These are phyloP conservation scores for Yoshiicerus persimilis DNA, from an alignment of 1,140 invertebrate species.

Conservation along the genomic window DNA sequence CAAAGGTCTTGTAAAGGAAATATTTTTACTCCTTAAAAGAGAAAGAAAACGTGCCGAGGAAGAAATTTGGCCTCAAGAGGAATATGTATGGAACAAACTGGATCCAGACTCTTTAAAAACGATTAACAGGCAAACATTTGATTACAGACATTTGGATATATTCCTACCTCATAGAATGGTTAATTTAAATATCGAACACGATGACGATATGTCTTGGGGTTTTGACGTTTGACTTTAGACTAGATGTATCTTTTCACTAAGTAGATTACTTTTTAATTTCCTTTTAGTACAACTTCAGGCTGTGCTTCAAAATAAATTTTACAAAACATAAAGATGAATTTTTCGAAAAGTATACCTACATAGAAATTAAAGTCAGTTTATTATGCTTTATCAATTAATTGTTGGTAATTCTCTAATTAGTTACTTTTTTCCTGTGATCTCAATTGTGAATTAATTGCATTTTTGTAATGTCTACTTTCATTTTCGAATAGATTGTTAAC, in stretches of 20 bases:
- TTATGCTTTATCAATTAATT: no score
- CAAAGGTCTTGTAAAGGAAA: not conserved
- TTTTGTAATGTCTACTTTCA: no score
- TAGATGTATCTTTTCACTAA: not conserved
- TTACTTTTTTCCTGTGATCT: no score
- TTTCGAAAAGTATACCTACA: no score
- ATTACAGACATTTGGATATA: constrained; percentile 21
- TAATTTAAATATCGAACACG: not conserved
- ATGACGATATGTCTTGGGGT: not conserved
- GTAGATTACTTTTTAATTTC: not conserved
- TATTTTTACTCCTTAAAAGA: constrained; percentile 35
- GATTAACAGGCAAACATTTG: not conserved
- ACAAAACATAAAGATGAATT: no score
- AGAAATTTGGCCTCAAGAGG: constrained; percentile 43
- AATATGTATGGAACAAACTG: constrained; percentile 39
- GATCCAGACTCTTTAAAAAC: not conserved
- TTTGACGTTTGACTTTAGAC: not conserved
- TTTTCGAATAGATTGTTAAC: no score
- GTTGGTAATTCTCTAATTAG: no score
- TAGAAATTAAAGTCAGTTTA: no score
- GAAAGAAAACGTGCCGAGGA: constrained; percentile 12
- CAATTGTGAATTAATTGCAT: no score
- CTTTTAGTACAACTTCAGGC: not conserved
- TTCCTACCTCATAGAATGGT: constrained; percentile 31
- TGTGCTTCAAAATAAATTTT: no score